phyloP scores from a whole-genome alignment of 2,797 vertebrate species.

The Pseudomugil tenellus region DNA sequence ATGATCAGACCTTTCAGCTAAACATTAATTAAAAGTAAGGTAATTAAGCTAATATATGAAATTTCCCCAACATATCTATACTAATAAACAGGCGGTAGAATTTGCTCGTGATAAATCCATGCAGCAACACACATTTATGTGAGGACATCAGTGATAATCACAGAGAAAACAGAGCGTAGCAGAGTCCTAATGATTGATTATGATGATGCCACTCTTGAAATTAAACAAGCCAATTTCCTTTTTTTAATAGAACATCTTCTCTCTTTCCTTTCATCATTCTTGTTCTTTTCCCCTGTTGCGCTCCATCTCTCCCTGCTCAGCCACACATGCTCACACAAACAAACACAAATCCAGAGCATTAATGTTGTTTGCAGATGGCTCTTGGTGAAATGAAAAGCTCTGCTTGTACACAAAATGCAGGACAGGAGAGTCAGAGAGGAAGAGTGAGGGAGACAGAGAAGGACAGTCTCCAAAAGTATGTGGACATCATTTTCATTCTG shows the following conservation, averaged over 20 bases:
- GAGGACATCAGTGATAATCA: constrained; percentile 38
- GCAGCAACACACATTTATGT: constrained; percentile 6
- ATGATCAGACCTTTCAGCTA: no score
- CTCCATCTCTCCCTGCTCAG: constrained; percentile 17
- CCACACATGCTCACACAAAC: constrained; percentile 9
- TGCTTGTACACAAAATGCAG: constrained; percentile 12
- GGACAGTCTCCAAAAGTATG: constrained; percentile 4
- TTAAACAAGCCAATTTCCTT: constrained; percentile 20
- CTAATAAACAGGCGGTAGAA: background rate
- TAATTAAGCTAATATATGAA: no score
- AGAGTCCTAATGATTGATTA: constrained; percentile 39
- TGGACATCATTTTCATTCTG: background rate
- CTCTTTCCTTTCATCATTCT: background rate
- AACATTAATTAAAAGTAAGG: no score
- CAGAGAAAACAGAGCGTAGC: constrained; percentile 24
- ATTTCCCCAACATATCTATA: no score
- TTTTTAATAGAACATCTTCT: background rate
- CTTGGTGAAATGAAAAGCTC: constrained; percentile 29
- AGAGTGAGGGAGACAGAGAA: background rate
- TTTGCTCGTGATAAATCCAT: background rate
- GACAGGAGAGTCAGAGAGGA: background rate
- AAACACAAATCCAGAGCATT: constrained; percentile 30
- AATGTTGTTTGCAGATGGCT: constrained; percentile 30
- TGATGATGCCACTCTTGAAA: constrained; percentile 35
- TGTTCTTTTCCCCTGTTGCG: constrained; percentile 11